Percentiles rank a stretch among this genome's conserved stretches.
phyloP scores from a whole-genome alignment of 92 coral and sea anemone genomes.

The Parazoanthus atlanticus region DNA sequence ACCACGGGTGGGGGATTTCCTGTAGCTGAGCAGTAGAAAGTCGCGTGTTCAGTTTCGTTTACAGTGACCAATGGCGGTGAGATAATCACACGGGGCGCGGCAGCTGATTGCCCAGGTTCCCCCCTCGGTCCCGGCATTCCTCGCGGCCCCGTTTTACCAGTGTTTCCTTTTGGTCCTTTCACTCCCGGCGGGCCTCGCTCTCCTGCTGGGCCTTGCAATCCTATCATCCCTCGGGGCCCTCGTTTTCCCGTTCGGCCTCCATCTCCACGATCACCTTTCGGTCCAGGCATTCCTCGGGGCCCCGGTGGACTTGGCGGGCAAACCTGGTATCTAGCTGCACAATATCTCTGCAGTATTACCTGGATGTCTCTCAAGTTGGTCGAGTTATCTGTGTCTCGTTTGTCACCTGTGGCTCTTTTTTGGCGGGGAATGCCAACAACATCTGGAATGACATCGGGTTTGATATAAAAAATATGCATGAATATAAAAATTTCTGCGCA shows the following conservation, averaged over 20 bases:
- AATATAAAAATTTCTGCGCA: no score
- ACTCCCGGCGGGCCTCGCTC: neutral
- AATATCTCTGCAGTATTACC: neutral
- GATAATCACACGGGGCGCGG: constrained; percentile 27
- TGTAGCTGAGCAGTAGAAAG: constrained; percentile 42
- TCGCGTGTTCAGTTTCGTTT: constrained; percentile 28
- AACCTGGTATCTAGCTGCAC: neutral
- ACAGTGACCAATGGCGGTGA: constrained; percentile 36
- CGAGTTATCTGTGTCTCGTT: neutral
- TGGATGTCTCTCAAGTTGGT: neutral
- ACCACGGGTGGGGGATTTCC: constrained; percentile 41
- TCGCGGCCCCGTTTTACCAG: constrained; percentile 31
- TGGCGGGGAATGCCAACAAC: neutral
- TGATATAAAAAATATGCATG: neutral
- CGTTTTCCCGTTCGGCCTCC: no score
- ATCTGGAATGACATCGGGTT: neutral
- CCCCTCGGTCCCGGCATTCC: constrained; percentile 46
- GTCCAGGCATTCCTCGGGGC: no score
- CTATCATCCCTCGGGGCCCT: no score
- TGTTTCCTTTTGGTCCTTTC: constrained; percentile 9
- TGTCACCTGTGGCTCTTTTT: neutral
- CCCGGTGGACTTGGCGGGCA: no score
- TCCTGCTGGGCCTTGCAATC: no score
- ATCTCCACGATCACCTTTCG: no score
- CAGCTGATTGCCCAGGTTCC: constrained; percentile 31